These are phyloP conservation scores for Bovichtus variegatus DNA, from an alignment of 2,797 vertebrate genomes.

Conservation along the genomic window DNA sequence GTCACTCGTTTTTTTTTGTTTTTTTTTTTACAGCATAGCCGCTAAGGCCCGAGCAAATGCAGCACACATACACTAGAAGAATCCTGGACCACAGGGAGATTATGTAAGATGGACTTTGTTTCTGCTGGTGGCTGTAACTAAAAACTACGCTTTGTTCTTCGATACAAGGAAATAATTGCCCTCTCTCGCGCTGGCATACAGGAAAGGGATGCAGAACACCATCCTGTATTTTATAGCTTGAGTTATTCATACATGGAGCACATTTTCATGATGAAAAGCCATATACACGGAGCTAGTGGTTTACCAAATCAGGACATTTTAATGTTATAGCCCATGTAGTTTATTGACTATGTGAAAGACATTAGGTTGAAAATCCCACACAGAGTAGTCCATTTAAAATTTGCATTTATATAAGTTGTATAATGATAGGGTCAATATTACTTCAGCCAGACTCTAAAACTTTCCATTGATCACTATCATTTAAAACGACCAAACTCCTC, in stretches of 20 bases:
- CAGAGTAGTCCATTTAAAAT: slow-evolving; percentile 14
- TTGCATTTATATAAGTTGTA: slow-evolving; percentile 42
- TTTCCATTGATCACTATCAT: slow-evolving; percentile 30
- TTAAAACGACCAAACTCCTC: slow-evolving; percentile 24
- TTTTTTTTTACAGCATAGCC: slow-evolving; percentile 1
- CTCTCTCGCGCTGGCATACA: not conserved
- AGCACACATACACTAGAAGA: not conserved
- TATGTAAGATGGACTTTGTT: slow-evolving; percentile 45
- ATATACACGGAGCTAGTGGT: not conserved
- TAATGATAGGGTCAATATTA: slow-evolving; percentile 30
- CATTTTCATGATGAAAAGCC: not conserved
- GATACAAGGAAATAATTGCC: slow-evolving; percentile 1
- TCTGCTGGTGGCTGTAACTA: slow-evolving; percentile 8
- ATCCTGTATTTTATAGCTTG: not conserved
- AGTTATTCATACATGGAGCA: not conserved
- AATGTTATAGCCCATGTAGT: slow-evolving; percentile 1
- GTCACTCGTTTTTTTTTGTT: slow-evolving; percentile 3
- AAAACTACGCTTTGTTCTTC: slow-evolving; percentile 4
- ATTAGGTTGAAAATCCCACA: not conserved
- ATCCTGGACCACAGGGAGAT: not conserved
- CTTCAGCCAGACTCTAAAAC: slow-evolving; percentile 21
- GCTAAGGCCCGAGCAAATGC: not conserved
- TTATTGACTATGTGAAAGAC: slow-evolving; percentile 15
- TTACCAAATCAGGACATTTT: not conserved
- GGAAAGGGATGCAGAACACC: not conserved